Conservation (phyloP, 2,797 vertebrate genomes). For the Ctenochaetus hawaiiensis region DNA sequence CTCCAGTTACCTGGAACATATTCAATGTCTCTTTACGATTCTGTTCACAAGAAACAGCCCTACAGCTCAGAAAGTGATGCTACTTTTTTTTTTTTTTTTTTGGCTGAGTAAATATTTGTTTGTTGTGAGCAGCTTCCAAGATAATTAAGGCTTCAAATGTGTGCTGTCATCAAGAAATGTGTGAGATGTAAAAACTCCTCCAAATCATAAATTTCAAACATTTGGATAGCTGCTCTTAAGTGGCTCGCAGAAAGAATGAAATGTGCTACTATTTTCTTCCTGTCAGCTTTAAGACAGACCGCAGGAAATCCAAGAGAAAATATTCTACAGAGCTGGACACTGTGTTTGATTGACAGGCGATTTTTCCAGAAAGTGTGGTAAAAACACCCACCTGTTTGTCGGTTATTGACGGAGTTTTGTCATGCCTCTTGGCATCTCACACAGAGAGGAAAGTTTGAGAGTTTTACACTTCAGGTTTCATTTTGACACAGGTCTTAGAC, state of each 20-base stretch:
- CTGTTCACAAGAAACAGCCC: slow-evolving; percentile 33
- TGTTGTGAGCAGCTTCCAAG: slow-evolving; percentile 37
- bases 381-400: no score
- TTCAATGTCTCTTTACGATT: slow-evolving; percentile 26
- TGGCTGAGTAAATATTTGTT: slow-evolving; percentile 49
- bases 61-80: slow-evolving; percentile 24
- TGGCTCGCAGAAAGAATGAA: not conserved
- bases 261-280: not conserved
- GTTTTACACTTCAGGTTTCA: no score
- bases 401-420: no score
- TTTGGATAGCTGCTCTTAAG: slow-evolving; percentile 11
- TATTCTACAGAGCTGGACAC: not conserved
- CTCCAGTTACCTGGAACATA: slow-evolving; percentile 40
- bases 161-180: slow-evolving; percentile 5
- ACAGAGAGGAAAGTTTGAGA: no score
- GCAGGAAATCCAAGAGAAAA: not conserved
- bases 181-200: slow-evolving; percentile 11
- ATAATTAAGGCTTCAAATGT: slow-evolving; percentile 38
- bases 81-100: slow-evolving; percentile 25
- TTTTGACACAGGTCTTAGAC: no score
- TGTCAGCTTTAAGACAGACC: not conserved
- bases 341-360: slow-evolving; percentile 4
- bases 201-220: slow-evolving; percentile 14
- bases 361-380: not conserved
- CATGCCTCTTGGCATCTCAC: no score